Conservation (phyloP, 2,888 invertebrate species). For the Falcaria lacertinaria region DNA sequence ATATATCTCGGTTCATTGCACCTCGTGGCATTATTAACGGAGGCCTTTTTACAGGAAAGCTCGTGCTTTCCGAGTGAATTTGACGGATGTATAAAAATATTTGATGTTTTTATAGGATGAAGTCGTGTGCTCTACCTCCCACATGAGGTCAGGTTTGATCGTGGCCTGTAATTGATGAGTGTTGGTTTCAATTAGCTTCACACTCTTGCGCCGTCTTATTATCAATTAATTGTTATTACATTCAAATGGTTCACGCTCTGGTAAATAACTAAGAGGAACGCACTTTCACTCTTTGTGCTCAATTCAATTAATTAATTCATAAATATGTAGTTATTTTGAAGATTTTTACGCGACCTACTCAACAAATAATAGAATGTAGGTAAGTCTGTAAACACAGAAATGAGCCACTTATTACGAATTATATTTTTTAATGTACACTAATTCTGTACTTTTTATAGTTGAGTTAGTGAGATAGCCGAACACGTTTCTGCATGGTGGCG, state of each 20-base stretch:
- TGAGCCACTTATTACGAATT: neutral
- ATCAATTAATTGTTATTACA: constrained; percentile 12
- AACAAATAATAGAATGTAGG: too few species aligned
- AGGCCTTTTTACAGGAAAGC: constrained; percentile 13
- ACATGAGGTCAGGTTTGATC: constrained; percentile 18
- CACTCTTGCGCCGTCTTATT: constrained; percentile 18
- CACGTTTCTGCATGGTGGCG: constrained; percentile 1
- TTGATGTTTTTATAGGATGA: constrained; percentile 26
- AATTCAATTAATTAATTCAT: constrained; percentile 34
- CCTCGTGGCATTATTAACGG: constrained; percentile 46
- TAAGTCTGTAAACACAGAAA: neutral
- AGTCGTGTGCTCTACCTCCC: constrained; percentile 27
- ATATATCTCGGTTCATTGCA: constrained; percentile 66
- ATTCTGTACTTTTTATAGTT: neutral
- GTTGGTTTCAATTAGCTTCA: constrained; percentile 25
- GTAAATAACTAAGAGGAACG: constrained; percentile 41
- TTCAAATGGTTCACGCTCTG: constrained; percentile 56
- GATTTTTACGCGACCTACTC: too few species aligned
- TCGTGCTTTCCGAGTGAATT: neutral
- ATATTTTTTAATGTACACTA: neutral
- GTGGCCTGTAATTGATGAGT: constrained; percentile 19
- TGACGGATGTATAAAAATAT: neutral
- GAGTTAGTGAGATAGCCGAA: neutral
- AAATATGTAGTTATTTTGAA: constrained; percentile 6
- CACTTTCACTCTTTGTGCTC: constrained; percentile 51